Base-by-base conservation (phyloP, 2,888 invertebrate genomes). In the Chrysopilus asiliformis region DNA sequence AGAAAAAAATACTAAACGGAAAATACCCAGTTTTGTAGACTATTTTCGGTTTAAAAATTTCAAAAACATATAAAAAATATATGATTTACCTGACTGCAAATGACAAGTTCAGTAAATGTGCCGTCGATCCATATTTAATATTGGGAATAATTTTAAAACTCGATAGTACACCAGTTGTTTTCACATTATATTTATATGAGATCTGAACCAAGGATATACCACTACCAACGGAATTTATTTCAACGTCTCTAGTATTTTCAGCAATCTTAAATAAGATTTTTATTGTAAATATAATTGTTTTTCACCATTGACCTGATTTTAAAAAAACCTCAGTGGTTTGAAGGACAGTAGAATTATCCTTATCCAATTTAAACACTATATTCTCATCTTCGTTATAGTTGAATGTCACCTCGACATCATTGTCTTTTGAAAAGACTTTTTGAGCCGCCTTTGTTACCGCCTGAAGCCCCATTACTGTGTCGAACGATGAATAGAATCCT, bases 161-260 rank as follows among this genome's bases (percentile, higher is more conserved):
- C 3, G 91, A 89, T 74, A 82, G 83, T 22, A 84, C 79, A 17
- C 82, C 86, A 10, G 87, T 87, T 4, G 86, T 84, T 56, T 83
- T 81, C 45, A 83, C 72, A 56, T 79, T 78, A 52, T 83, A 86
- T 29, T 70, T 69, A 46, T 81, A 84, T 1, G 77, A 70, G 17
- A 89, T 70, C 49, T 80, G 77, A 36, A 81, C 67, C 30, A 83
- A 57, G 1, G 77, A 81, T 39, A 85, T 67, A n/a, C 89, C 89
- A 32, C 68, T 71, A 8, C 89, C 89, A 44, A 71, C 72, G 0
- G 82, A 84, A 32, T 73, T 71, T 14, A 86, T 67, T 44, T 75
- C 74, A 2, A 84, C 71, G 36, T 69, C 62, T 10, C 75, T 65
- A 1, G 72, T 70, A 47, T 22, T 27, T 10, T 41, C 32, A 22